Conservation (phyloP, 2,113 vertebrate genomes). For the Craseonycteris thonglongyai region DNA sequence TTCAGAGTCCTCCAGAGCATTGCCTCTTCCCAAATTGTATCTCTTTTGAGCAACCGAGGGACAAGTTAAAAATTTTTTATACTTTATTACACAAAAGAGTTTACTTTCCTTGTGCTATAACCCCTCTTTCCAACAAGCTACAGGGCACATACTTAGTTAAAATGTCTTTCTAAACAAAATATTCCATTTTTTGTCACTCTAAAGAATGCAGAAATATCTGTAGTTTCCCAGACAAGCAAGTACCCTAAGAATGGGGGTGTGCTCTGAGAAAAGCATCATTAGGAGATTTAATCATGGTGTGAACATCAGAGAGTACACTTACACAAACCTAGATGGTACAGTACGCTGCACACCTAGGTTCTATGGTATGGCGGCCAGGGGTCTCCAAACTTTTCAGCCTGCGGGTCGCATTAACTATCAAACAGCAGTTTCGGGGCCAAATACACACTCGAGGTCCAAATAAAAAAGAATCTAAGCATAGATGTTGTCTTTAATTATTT, state of each 20-base stretch:
- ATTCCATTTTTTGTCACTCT: background rate
- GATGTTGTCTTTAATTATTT: too few species aligned
- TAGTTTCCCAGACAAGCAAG: background rate
- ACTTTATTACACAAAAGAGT: background rate
- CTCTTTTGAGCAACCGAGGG: background rate
- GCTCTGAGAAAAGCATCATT: background rate
- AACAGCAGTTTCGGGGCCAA: too few species aligned
- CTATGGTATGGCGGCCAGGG: too few species aligned
- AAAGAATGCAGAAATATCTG: background rate
- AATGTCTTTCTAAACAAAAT: background rate
- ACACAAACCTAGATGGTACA: background rate
- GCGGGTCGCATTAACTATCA: too few species aligned
- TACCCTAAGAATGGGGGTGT: background rate
- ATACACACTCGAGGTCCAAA: too few species aligned
- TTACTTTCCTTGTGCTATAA: background rate
- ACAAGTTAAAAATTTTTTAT: background rate
- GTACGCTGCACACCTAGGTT: background rate
- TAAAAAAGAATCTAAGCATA: too few species aligned
- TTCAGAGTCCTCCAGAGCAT: background rate
- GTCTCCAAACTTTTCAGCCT: too few species aligned
- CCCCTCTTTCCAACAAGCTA: background rate
- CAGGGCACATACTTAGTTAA: background rate
- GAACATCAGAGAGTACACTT: background rate
- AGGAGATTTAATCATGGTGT: background rate
- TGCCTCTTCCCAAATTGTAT: background rate